phyloP scores from a whole-genome alignment of 2,888 invertebrate genomes.

The Rotaria socialis region DNA sequence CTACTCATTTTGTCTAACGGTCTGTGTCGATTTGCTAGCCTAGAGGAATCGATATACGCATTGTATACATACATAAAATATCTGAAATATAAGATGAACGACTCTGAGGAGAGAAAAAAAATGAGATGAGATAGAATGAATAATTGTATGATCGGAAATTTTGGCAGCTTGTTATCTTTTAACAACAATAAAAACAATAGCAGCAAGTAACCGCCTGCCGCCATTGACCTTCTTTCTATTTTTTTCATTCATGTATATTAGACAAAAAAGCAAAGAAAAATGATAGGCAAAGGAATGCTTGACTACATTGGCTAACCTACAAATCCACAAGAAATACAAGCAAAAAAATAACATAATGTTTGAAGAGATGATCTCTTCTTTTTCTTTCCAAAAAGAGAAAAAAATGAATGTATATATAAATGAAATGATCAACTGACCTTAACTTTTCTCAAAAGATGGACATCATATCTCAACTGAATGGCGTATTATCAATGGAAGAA shows the following conservation, averaged over 20 bases:
- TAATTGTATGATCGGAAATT: constrained; percentile 21
- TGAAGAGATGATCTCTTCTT: not conserved
- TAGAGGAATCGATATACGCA: not conserved
- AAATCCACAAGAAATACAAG: too few relatives aligned
- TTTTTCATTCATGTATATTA: not conserved
- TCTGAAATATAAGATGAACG: constrained; percentile 23
- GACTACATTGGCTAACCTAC: not conserved
- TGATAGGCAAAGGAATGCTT: not conserved
- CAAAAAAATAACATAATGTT: not conserved
- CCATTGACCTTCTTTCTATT: not conserved
- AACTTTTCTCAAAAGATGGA: constrained; percentile 15
- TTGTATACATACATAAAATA: not conserved
- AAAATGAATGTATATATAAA: too few relatives aligned
- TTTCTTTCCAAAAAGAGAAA: not conserved
- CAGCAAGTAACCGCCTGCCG: not conserved
- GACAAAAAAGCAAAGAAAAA: not conserved
- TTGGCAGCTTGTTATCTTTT: constrained; percentile 23
- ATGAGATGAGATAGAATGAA: constrained; percentile 23
- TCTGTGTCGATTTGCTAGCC: constrained; percentile 20
- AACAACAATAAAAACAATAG: not conserved
- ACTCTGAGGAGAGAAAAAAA: not conserved
- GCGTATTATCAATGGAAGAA: not conserved
- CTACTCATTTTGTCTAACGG: not conserved
- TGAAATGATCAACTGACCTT: not conserved
- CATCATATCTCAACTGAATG: not conserved